Percentiles rank a stretch among this genome's conserved stretches.
Conservation (phyloP, 2,888 invertebrate species). For the Eupithecia centaureata region DNA sequence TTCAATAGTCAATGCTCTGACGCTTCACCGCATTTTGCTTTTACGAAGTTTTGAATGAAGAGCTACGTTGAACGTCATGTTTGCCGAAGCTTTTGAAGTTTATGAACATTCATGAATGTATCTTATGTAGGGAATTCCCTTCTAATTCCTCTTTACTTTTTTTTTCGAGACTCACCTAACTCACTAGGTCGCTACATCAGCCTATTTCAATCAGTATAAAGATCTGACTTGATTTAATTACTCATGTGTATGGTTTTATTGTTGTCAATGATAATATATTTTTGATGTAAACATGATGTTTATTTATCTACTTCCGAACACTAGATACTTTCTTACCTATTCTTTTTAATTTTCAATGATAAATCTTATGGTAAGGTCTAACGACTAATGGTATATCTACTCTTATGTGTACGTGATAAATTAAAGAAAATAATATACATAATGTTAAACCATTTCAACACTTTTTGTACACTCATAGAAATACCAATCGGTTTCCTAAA, state of each 20-base stretch:
- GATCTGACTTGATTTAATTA: neutral
- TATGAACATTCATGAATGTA: neutral
- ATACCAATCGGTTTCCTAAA: no score
- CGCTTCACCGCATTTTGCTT: slow-evolving; percentile 19
- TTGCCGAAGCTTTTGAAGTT: neutral
- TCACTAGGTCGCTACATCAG: neutral
- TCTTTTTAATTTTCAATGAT: neutral
- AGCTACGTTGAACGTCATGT: neutral
- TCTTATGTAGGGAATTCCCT: neutral
- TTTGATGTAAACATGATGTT: neutral
- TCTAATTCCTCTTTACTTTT: no score
- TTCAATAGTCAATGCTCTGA: slow-evolving; percentile 12
- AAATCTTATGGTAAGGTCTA: no score
- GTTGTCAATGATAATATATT: neutral
- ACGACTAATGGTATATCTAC: neutral
- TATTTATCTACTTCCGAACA: neutral
- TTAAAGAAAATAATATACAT: no score
- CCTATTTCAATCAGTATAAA: neutral
- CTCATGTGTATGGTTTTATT: neutral
- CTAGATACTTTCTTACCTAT: neutral
- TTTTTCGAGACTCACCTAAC: neutral
- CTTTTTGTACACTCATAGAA: no score
- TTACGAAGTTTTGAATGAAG: neutral
- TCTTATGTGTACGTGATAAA: no score
- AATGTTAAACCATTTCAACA: no score